Evolutionary conservation across 2,113 vertebrate genomes (phyloP), one percentile per base, ranked within the genome.

Genomic region (Salvelinus namaycush): DNA sequence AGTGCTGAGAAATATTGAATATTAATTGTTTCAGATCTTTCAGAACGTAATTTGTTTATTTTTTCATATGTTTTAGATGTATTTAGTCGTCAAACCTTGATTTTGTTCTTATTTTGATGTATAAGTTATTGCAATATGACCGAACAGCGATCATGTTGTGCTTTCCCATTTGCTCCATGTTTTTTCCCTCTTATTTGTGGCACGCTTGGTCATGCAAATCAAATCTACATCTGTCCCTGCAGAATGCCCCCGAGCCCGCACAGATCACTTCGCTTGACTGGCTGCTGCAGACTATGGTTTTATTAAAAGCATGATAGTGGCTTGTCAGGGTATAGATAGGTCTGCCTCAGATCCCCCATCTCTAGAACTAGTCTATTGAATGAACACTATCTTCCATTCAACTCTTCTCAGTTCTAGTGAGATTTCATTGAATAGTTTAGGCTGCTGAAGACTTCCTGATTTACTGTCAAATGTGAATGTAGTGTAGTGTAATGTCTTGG

Each of bases 221-320:
- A 80, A 84, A 88, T 72, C 14, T 59, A 11, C 81, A 70, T 84
- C 79, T 83, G 84, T 87, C 64, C 72, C 72, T 14, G 14, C 54
- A 12, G 29, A 14, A 29, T 39, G 31, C n/a, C 29, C 80, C 1
- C 44, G 66, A 29, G 20, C 26, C 7, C 67, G 8, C 54, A 26
- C 59, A 26, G 11, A 60, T 67, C 26, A 73, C 16, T 13, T 29
- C 51, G 76, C 84, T 76, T 59, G 76, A 78, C 78, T 72, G 57
- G 72, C 48, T 82, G 59, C 59, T 76, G 81, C 78, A 85, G 13
- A 48, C 24, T 20, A 18, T 76, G 16, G 75, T 74, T 83, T 75
- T 24, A 82, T 85, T 77, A 68, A 73, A 84, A 79, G 2, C 86
- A 88, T 72, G 72, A 81, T 69, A 74, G 80, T 76, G 29, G 16